A percentile compares a stretch with the other conserved stretches of the same genome.
These are phyloP conservation scores for Synanthedon andrenaeformis DNA, from an alignment of 2,888 invertebrate genomes.

Conservation along the genomic window DNA sequence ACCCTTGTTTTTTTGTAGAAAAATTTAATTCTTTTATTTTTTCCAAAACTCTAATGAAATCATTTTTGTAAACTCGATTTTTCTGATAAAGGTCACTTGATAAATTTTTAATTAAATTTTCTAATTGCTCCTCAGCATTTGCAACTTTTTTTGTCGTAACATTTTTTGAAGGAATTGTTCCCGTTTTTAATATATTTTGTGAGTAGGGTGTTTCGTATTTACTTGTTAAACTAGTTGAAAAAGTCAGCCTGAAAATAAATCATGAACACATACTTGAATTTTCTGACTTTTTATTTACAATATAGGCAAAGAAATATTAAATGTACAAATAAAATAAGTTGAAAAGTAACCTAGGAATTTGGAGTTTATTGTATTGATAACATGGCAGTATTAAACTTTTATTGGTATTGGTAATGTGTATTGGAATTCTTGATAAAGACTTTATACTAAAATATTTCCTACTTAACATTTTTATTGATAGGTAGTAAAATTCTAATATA, in stretches of 20 bases:
- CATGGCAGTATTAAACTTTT: constrained; percentile 9
- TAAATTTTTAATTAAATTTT: constrained; percentile 43
- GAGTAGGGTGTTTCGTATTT: background rate
- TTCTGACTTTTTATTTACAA: too few relatives aligned
- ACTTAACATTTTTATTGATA: constrained; percentile 31
- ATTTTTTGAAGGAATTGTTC: constrained; percentile 6
- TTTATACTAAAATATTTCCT: constrained; percentile 35
- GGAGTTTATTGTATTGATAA: constrained; percentile 9
- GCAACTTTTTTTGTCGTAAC: constrained; percentile 4
- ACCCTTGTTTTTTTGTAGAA: constrained; percentile 50
- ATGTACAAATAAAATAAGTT: background rate
- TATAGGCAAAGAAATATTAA: background rate
- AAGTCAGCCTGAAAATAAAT: background rate
- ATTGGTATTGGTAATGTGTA: constrained; percentile 15
- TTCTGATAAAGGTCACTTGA: constrained; percentile 53
- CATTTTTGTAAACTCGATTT: constrained; percentile 58
- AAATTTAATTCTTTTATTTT: constrained; percentile 48
- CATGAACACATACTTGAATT: too few relatives aligned
- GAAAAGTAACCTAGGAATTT: constrained; percentile 1
- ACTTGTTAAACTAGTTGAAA: background rate
- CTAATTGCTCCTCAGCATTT: constrained; percentile 38
- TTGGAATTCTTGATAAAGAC: constrained; percentile 21
- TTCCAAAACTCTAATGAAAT: constrained; percentile 36
- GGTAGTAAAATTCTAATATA: background rate
- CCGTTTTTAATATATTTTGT: constrained; percentile 3